A percentile compares a stretch with the other conserved stretches of the same genome.
phyloP scores from a whole-genome alignment of 2,797 vertebrate species.

The Bovichtus variegatus region DNA sequence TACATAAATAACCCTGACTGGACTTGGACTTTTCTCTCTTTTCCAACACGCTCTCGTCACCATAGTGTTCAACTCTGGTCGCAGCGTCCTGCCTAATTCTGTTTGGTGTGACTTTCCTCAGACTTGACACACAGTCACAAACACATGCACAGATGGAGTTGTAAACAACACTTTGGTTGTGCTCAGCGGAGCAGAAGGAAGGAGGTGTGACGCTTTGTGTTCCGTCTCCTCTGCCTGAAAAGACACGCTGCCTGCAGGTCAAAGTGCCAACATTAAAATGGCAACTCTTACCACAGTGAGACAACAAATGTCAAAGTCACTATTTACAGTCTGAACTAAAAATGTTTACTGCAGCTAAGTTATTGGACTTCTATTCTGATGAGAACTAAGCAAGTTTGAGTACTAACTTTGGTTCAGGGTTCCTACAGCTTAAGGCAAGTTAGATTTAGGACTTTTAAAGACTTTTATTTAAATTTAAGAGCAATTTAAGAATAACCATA shows the following conservation, averaged over 20 bases:
- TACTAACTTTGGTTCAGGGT: too few relatives aligned
- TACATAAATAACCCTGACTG: conserved; percentile 17
- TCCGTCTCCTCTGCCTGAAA: conserved; percentile 26
- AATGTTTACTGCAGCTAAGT: too few relatives aligned
- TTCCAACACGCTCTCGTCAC: conserved; percentile 14
- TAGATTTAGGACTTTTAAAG: too few relatives aligned
- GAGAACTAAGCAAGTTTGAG: too few relatives aligned
- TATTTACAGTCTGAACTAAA: too few relatives aligned
- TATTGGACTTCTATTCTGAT: too few relatives aligned
- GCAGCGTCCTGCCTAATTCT: conserved; percentile 12
- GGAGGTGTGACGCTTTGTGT: conserved; percentile 23
- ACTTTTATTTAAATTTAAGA: too few relatives aligned
- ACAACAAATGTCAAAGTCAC: background rate
- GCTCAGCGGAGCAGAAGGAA: conserved; percentile 45
- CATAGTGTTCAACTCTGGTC: conserved; percentile 14
- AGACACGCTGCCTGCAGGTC: conserved; percentile 33
- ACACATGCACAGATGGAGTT: conserved; percentile 43
- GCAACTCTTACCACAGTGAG: conserved; percentile 7
- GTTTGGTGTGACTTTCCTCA: conserved; percentile 38
- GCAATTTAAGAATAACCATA: too few relatives aligned
- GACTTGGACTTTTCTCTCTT: conserved; percentile 8
- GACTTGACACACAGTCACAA: conserved; percentile 24
- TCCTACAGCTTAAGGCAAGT: too few relatives aligned
- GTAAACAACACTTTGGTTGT: conserved; percentile 53
- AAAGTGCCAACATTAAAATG: conserved; percentile 37